Conservation (phyloP, 2,888 invertebrate species). For the Pachymerium ferrugineum region DNA sequence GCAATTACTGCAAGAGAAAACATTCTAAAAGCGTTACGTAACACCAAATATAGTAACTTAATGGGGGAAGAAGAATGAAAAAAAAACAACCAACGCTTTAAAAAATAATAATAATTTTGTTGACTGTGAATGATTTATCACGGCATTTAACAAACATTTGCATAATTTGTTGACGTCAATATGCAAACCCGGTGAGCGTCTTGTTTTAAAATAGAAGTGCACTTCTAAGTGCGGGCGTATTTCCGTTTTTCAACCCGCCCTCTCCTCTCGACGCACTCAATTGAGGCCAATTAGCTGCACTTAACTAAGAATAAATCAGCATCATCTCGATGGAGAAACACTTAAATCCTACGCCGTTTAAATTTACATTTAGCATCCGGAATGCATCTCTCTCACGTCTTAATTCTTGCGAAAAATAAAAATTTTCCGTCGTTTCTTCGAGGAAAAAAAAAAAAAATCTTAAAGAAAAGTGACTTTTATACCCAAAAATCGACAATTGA, state of each 20-base stretch:
- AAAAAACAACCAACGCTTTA: no score
- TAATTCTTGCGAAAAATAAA: no score
- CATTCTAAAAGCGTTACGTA: no score
- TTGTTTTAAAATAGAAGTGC: background rate
- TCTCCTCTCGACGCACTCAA: constrained; percentile 13
- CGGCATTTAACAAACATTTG: background rate
- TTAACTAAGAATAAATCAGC: constrained; percentile 7
- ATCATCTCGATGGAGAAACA: constrained; percentile 3
- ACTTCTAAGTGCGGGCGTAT: background rate
- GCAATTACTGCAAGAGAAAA: no score
- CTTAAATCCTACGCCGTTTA: background rate
- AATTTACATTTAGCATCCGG: background rate
- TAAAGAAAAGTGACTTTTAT: background rate
- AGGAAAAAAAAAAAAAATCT: background rate
- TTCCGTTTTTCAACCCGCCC: constrained; percentile 2
- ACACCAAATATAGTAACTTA: no score
- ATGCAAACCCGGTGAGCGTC: constrained; percentile 1
- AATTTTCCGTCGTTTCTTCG: background rate
- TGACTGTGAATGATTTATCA: background rate
- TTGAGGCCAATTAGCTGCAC: constrained; percentile 9
- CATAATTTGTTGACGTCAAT: background rate
- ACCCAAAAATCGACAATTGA: constrained; percentile 2
- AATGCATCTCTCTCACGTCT: background rate
- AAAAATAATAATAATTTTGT: background rate
- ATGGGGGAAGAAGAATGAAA: no score